phyloP scores from a whole-genome alignment of 1,140 invertebrate species.

The Heterodera schachtii region DNA sequence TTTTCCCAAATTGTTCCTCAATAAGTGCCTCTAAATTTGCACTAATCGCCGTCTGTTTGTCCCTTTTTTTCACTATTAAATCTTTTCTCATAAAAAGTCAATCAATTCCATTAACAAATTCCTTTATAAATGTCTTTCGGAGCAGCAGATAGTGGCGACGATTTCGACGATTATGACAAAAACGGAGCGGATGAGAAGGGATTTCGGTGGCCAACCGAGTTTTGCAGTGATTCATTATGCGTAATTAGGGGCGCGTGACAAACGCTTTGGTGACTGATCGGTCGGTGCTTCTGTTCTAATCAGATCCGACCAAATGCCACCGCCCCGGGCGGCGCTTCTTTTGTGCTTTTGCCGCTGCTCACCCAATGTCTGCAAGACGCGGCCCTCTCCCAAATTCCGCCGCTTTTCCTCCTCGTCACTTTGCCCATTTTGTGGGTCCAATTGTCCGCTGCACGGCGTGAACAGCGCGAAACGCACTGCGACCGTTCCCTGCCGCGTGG shows the following conservation, averaged over 20 bases:
- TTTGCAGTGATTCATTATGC: slow-evolving; percentile 39
- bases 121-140: slow-evolving; percentile 10
- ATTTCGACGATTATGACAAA: slow-evolving; percentile 28
- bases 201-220: background rate
- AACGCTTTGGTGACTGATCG: too few species aligned
- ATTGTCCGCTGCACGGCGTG: slow-evolving; percentile 5
- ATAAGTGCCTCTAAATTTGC: too few species aligned
- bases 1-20: too few species aligned
- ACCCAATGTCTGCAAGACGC: slow-evolving; percentile 47
- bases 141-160: too few species aligned
- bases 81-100: too few species aligned
- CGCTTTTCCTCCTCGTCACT: slow-evolving; percentile 36
- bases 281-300: too few species aligned
- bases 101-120: too few species aligned
- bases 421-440: slow-evolving; percentile 46
- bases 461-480: slow-evolving; percentile 4
- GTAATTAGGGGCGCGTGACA: background rate
- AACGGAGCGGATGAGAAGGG: slow-evolving; percentile 1
- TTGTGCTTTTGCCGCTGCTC: slow-evolving; percentile 11
- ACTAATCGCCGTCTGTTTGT: too few species aligned
- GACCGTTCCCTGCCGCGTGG: slow-evolving; percentile 36
- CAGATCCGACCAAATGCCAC: background rate
- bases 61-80: too few species aligned
- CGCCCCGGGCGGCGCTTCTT: slow-evolving; percentile 1
- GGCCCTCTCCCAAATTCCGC: slow-evolving; percentile 39